These are phyloP conservation scores for Rhimphoctona megacephalus DNA, from an alignment of 2,888 invertebrate species.

Conservation along the genomic window DNA sequence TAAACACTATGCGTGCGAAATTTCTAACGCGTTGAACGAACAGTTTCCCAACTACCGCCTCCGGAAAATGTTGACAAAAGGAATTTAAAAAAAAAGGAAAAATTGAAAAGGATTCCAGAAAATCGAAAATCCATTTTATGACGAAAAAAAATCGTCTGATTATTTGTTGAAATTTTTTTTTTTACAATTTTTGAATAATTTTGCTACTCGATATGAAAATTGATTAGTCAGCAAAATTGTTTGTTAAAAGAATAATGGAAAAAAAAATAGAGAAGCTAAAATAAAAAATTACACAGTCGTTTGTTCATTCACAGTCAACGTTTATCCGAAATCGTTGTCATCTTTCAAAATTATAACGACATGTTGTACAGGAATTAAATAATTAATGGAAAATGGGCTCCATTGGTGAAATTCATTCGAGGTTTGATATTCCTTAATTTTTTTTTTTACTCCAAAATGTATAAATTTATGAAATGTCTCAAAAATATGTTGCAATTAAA, in stretches of 20 bases:
- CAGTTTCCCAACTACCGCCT: too few species aligned
- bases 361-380: background rate
- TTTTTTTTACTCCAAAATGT: background rate
- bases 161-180: background rate
- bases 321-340: slow-evolving; percentile 4
- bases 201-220: too few species aligned
- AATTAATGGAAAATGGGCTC: slow-evolving; percentile 50
- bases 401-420: slow-evolving; percentile 37
- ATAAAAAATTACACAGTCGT: slow-evolving; percentile 8
- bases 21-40: too few species aligned
- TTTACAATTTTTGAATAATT: background rate
- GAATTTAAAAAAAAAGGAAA: too few species aligned
- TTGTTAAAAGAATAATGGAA: background rate
- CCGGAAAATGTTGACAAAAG: background rate
- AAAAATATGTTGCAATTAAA: background rate
- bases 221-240: background rate
- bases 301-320: slow-evolving; percentile 33
- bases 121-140: too few species aligned
- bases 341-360: slow-evolving; percentile 43
- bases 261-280: background rate
- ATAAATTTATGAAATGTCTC: background rate
- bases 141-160: too few species aligned
- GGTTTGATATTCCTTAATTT: slow-evolving; percentile 22
- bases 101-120: background rate
- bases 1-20: too few species aligned